Evolutionary conservation across 2,888 invertebrate species (phyloP).

Genomic region (Sipha maydis): DNA sequence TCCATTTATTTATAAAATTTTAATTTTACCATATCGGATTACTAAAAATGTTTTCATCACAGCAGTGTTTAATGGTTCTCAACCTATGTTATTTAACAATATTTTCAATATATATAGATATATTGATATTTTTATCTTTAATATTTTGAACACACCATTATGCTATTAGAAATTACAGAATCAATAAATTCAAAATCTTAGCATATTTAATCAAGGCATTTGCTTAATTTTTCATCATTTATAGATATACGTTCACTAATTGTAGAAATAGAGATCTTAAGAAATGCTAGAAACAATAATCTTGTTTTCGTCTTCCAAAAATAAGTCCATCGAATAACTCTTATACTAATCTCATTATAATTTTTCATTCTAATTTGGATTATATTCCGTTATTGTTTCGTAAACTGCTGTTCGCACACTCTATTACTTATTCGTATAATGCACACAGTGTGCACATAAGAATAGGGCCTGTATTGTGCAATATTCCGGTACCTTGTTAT

Average conservation of each 20-base stretch:
- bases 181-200: neutral
- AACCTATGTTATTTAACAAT: neutral
- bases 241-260: neutral
- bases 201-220: neutral
- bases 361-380: constrained; percentile 12
- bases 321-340: neutral
- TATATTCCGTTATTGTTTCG: constrained; percentile 6
- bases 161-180: neutral
- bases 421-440: too few species aligned
- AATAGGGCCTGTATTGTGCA: neutral
- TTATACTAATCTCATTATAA: neutral
- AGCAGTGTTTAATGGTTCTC: neutral
- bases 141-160: neutral
- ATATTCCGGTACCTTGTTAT: neutral
- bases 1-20: too few species aligned
- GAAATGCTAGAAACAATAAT: neutral
- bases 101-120: neutral
- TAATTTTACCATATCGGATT: too few species aligned
- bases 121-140: neutral
- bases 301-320: constrained; percentile 21
- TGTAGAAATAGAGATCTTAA: neutral
- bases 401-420: too few species aligned
- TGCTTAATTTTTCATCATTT: neutral
- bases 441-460: too few species aligned
- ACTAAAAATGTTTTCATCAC: neutral